Percentiles rank a stretch among this genome's conserved stretches.
Evolutionary conservation across 2,113 vertebrate genomes (phyloP).

Genomic region (Henicopernis longicauda): DNA sequence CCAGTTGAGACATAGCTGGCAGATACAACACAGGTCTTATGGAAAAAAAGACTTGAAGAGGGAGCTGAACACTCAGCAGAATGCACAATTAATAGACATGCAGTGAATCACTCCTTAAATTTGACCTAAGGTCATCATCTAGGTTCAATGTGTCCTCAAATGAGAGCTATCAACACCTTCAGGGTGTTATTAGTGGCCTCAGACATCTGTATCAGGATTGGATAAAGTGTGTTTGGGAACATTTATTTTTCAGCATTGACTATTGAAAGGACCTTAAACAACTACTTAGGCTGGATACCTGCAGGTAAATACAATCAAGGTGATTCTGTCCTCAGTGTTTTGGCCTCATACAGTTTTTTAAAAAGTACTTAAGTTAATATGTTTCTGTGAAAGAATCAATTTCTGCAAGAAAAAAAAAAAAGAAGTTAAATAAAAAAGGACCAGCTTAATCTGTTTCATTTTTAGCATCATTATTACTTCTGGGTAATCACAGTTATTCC

Average conservation of each 20-base stretch:
- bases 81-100: neutral
- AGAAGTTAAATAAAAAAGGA: neutral
- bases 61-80: neutral
- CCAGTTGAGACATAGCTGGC: neutral
- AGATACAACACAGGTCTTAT: neutral
- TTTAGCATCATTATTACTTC: neutral
- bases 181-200: neutral
- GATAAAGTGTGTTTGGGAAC: neutral
- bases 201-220: neutral
- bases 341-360: neutral
- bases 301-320: neutral
- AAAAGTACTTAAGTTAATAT: neutral
- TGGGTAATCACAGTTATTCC: neutral
- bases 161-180: neutral
- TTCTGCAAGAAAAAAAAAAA: neutral
- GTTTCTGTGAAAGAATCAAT: neutral
- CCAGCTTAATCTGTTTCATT: neutral
- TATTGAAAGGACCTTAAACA: neutral
- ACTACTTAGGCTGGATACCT: neutral
- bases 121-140: too few species aligned
- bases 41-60: neutral
- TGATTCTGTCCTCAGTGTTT: neutral
- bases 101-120: neutral
- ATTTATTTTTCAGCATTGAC: neutral
- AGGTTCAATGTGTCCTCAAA: neutral